phyloP scores from a whole-genome alignment of 1,140 invertebrate genomes.

The Drosophila erecta region DNA sequence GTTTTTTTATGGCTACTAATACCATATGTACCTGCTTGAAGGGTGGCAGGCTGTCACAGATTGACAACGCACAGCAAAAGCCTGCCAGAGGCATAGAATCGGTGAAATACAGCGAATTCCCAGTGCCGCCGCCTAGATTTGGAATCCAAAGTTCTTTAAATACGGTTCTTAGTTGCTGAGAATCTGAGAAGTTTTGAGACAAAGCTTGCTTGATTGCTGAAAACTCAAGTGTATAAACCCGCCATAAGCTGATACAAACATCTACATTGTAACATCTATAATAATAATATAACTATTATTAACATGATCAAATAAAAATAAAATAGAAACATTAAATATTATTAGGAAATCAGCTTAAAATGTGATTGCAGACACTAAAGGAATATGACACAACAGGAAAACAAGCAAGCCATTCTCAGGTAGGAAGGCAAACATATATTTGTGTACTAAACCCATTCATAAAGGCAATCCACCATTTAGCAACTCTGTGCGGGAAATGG shows the following conservation, averaged over 20 bases:
- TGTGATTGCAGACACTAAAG: background rate
- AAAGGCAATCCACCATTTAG: background rate
- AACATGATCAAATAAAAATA: too few relatives aligned
- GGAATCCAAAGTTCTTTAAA: too few relatives aligned
- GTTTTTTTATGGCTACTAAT: background rate
- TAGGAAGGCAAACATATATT: constrained; percentile 3
- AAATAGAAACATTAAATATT: too few relatives aligned
- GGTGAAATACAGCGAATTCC: background rate
- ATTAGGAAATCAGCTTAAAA: background rate
- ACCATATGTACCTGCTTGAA: constrained; percentile 16
- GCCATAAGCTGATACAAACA: too few relatives aligned
- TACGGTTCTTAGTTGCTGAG: too few relatives aligned
- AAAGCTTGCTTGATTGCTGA: background rate
- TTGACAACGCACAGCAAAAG: constrained; percentile 33
- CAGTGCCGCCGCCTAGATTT: too few relatives aligned
- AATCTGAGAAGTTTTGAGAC: too few relatives aligned
- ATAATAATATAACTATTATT: too few relatives aligned
- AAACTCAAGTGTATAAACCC: too few relatives aligned
- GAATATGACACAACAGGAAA: constrained; percentile 56
- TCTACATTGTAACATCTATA: too few relatives aligned
- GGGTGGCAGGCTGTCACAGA: constrained; percentile 32
- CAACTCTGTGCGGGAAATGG: constrained; percentile 31
- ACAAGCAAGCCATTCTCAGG: constrained; percentile 28
- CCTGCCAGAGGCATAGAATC: constrained; percentile 16
- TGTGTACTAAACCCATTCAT: background rate